Percentiles rank a stretch among this genome's conserved stretches.
phyloP scores from a whole-genome alignment of 1,140 invertebrate genomes.

The Propsilocerus akamusi region DNA sequence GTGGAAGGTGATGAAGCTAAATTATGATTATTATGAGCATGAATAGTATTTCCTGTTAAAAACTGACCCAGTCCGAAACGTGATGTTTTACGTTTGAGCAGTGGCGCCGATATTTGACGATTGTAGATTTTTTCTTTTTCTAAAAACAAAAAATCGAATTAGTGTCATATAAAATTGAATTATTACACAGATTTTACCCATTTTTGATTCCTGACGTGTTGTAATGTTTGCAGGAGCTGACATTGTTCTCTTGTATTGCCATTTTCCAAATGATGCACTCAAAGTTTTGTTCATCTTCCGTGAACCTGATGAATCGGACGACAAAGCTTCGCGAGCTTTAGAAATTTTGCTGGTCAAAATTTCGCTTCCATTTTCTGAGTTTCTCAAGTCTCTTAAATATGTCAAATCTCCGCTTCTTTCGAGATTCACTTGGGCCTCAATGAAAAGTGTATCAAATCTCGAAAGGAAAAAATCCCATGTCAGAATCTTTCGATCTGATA shows the following conservation, averaged over 20 bases:
- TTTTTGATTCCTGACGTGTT: constrained; percentile 52
- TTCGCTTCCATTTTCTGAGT: constrained; percentile 78
- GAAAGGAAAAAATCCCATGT: constrained; percentile 98
- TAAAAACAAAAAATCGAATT: constrained; percentile 16
- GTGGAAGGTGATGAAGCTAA: constrained; percentile 11
- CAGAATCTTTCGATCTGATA: constrained; percentile 77
- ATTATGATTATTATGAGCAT: constrained; percentile 3
- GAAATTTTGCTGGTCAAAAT: constrained; percentile 72
- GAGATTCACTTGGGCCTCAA: constrained; percentile 84
- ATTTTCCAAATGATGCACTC: constrained; percentile 81
- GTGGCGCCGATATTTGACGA: constrained; percentile 73
- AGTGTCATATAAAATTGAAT: constrained; percentile 2
- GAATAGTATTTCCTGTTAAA: constrained; percentile 31
- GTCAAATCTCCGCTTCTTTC: constrained; percentile 66
- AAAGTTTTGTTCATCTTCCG: constrained; percentile 47
- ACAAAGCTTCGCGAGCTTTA: constrained; percentile 75
- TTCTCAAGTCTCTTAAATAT: constrained; percentile 71
- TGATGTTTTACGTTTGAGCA: constrained; percentile 78
- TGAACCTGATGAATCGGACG: constrained; percentile 32
- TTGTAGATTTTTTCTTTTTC: constrained; percentile 82
- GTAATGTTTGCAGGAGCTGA: constrained; percentile 72
- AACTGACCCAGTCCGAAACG: constrained; percentile 80
- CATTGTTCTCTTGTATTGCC: constrained; percentile 88
- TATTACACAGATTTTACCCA: constrained; percentile 31
- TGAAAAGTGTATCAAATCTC: constrained; percentile 85